Evolutionary conservation across 2,888 invertebrate genomes (phyloP), one percentile per base, ranked within the genome.

Genomic region (Theristus sp.): DNA sequence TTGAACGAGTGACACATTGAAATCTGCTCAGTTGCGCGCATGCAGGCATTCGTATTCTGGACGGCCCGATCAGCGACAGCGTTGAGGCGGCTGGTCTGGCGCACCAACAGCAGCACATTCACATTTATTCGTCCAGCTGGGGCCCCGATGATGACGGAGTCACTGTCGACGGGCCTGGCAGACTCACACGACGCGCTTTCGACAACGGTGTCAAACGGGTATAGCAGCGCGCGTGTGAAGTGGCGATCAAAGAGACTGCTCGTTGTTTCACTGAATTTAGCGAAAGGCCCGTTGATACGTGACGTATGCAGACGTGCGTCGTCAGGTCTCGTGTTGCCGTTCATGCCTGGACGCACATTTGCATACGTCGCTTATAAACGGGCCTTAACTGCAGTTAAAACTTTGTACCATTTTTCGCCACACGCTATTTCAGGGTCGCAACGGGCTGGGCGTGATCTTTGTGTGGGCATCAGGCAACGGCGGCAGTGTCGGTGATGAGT

Each of bases 101-200:
- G 58, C 81, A 91, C 63, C 91, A 91, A 76, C 89, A 89, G 52
- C 84, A 89, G 72, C 90, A 93, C 76, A 89, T 93, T 66, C 89
- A 93, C 75, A 87, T 93, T 68, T 93, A 93, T 77, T 91, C 89
- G 71, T 93, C 93, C 26, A 90, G 89, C 0, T 94, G 93, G 93
- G 93, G 91, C 49, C 91, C 91, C 0, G 91, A 91, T 75, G 93
- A 93, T 75, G 90, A 93, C 72, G 93, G 93, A 1, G 89, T 89
- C 73, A 93, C 91, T 0, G 91, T 93, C 38, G 93, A 93, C 75
- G 93, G 93, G 0, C 93, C 93, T 0, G 91, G 91, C 31, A 89
- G 89, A 22, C 78, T 91, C 46, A 22, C 22, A 46, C 10, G 46
- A 22, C 10, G 22, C 13, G 46, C 46, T 46, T 17, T 46, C 13